Conservation (phyloP, 2,113 vertebrate species). For the Eupsittula cactorum region DNA sequence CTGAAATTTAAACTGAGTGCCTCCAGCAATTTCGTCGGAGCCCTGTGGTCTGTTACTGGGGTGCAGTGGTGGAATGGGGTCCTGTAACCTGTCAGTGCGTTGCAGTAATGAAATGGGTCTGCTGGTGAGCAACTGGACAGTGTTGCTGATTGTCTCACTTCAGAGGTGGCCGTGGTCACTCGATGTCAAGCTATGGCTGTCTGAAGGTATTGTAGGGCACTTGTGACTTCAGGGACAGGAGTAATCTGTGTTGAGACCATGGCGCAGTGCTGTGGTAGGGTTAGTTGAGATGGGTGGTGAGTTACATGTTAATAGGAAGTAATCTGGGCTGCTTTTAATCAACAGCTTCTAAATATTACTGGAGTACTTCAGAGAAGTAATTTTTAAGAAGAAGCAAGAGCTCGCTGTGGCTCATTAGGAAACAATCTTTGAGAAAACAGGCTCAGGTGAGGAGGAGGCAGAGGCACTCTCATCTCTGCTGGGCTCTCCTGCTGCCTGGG, state of each 20-base stretch:
- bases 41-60: background rate
- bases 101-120: background rate
- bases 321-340: background rate
- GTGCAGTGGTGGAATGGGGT: background rate
- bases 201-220: rapidly evolving
- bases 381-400: background rate
- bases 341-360: background rate
- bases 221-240: background rate
- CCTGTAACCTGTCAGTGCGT: background rate
- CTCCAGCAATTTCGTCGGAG: background rate
- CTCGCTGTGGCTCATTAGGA: rapidly evolving
- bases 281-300: background rate
- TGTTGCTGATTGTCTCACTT: background rate
- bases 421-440: background rate
- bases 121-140: background rate
- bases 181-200: background rate
- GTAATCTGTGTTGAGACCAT: background rate
- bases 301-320: background rate
- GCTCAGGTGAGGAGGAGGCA: background rate
- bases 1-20: background rate
- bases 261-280: background rate
- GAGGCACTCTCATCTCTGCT: background rate
- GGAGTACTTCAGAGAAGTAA: background rate
- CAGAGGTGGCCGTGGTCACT: background rate
- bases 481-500: rapidly evolving